Evolutionary conservation across 2,113 vertebrate genomes (phyloP).

Genomic region (Cairina moschata): DNA sequence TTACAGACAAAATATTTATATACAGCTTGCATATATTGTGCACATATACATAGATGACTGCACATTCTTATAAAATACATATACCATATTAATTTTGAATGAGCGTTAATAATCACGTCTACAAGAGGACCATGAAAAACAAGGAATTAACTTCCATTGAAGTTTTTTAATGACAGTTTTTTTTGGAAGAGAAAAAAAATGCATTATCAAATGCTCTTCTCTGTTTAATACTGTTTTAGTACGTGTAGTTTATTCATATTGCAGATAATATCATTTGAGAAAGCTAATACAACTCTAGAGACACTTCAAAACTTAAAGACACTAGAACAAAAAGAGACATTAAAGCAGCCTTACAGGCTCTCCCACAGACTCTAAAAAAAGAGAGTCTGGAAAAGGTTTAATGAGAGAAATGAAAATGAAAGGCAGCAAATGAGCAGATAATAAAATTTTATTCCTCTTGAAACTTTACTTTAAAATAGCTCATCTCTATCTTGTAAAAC

Average conservation of each 20-base stretch:
- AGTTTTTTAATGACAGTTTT: not conserved
- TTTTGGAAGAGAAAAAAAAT: not conserved
- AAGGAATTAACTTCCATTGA: not conserved
- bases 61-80: not conserved
- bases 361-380: not conserved
- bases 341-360: not conserved
- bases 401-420: not conserved
- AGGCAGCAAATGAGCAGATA: not conserved
- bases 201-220: not conserved
- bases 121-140: not conserved
- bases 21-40: not conserved
- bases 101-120: not conserved
- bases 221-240: not conserved
- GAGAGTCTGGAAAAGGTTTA: not conserved
- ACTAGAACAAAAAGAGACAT: not conserved
- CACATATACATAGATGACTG: not conserved
- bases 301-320: not conserved
- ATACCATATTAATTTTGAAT: not conserved
- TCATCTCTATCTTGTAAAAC: slow-evolving; percentile 21
- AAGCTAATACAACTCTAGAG: not conserved
- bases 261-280: not conserved
- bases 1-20: not conserved
- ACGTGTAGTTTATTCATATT: not conserved
- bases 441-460: not conserved
- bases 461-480: not conserved